These are phyloP conservation scores for Mus spicilegus DNA, from an alignment of 2,113 vertebrate species.

Conservation along the genomic window DNA sequence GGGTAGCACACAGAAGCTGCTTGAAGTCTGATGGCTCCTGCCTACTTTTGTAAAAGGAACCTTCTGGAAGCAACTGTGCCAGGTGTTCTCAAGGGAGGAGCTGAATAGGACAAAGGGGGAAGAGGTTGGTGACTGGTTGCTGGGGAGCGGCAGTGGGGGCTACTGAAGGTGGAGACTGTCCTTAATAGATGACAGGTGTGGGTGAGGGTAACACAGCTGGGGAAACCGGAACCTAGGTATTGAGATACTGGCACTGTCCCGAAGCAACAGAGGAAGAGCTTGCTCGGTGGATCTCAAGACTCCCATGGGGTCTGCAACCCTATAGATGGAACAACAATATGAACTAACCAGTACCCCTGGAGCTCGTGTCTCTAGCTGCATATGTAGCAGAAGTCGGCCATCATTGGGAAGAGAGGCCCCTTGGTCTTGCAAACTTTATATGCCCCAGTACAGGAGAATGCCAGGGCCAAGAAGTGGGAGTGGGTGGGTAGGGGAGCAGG, in stretches of 20 bases:
- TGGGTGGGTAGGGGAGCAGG: too few species aligned
- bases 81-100: slow-evolving; percentile 14
- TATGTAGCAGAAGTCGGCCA: too few species aligned
- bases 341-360: too few species aligned
- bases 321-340: too few species aligned
- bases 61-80: slow-evolving; percentile 37
- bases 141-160: not conserved
- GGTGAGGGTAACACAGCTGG: too few species aligned
- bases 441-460: too few species aligned
- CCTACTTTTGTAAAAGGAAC: slow-evolving; percentile 59
- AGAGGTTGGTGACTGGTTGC: not conserved
- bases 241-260: not conserved
- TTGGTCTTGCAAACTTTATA: too few species aligned
- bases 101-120: slow-evolving; percentile 48
- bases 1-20: slow-evolving; percentile 52
- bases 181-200: not conserved
- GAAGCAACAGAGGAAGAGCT: not conserved
- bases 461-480: too few species aligned
- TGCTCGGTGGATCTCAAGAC: not conserved
- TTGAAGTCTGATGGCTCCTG: slow-evolving; percentile 68
- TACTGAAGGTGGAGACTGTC: not conserved
- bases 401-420: too few species aligned
- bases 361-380: too few species aligned
- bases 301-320: not conserved
- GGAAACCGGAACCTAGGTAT: not conserved